These are phyloP conservation scores for Phylloscopus whistleri DNA, from an alignment of 2,113 vertebrate genomes.

Conservation along the genomic window DNA sequence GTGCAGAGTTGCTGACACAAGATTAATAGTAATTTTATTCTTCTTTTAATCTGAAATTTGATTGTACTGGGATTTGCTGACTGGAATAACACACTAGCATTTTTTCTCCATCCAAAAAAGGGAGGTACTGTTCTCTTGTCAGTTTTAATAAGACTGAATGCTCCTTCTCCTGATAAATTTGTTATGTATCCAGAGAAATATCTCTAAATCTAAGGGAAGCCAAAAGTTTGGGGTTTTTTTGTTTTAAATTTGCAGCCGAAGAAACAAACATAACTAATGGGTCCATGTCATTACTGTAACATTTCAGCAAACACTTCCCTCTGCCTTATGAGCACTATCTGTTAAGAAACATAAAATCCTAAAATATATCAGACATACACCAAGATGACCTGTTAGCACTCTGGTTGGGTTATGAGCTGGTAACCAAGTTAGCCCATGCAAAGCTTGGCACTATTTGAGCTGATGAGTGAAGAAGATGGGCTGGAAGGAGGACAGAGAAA, in stretches of 20 bases:
- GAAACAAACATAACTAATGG: conserved; percentile 7
- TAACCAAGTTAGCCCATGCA: background rate
- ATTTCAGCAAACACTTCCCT: background rate
- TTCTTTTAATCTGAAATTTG: background rate
- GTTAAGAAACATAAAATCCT: background rate
- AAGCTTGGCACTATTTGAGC: background rate
- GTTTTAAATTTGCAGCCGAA: background rate
- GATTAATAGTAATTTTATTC: background rate
- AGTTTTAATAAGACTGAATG: conserved; percentile 5
- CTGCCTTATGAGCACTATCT: background rate
- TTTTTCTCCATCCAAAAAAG: background rate
- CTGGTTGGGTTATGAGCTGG: background rate
- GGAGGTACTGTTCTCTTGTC: background rate
- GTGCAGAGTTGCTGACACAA: background rate
- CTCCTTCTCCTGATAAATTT: background rate
- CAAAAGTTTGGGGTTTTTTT: background rate
- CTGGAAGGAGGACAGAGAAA: background rate
- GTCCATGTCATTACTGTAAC: background rate
- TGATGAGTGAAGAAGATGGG: background rate
- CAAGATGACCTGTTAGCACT: background rate
- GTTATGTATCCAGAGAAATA: background rate
- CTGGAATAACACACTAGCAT: background rate
- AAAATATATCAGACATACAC: background rate
- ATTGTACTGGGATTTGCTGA: background rate
- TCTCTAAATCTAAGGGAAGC: background rate